Evolutionary conservation across 2,888 invertebrate species (phyloP), one percentile per base, ranked within the genome.

Genomic region (Pyrrhosoma nymphula): DNA sequence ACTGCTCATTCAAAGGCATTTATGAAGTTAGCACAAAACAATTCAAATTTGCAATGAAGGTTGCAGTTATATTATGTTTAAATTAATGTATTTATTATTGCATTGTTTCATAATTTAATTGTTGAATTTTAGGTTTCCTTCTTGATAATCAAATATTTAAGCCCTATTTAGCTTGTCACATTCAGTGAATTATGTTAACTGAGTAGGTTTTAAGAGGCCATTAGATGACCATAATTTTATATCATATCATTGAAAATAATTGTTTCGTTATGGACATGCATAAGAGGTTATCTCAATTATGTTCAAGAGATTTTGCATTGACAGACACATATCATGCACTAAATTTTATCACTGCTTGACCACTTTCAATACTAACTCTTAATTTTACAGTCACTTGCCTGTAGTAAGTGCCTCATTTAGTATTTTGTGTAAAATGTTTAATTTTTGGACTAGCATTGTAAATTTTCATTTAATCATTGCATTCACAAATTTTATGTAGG

Each of bases 21-120:
- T 82, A 18, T 82, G 35, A 82, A 82, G 23, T 14, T 35, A 14
- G 35, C 82, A 35, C 35, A 82, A 82, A 35, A 82, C 14, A 16
- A 14, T 82, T 82, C 26, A 10, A 82, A 82, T 82, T 82, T 35
- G 30, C 14, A 82, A 82, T 4, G 6, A 16, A 35, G 26, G 8
- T 82, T 18, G 35, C 12, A 82, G 35, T 30, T 82, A 35, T 82
- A 82, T 30, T 6, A 30, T 35, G 35, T 35, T 82, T 82, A 82
- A 82, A 82, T 82, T 82, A 35, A 82, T 82, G 82, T 82, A 82
- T 82, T 82, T 82, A 82, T 82, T 82, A 82, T 82, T 82, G 35
- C 30, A 82, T 82, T 82, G 82, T 82, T 35, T 82, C n/a, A 82
- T 82, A 82, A 35, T 30, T 82, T 82, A 82, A 82, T 82, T 35